These are phyloP conservation scores for Andrena hattorfiana DNA, from an alignment of 2,888 invertebrate species.

Conservation along the genomic window DNA sequence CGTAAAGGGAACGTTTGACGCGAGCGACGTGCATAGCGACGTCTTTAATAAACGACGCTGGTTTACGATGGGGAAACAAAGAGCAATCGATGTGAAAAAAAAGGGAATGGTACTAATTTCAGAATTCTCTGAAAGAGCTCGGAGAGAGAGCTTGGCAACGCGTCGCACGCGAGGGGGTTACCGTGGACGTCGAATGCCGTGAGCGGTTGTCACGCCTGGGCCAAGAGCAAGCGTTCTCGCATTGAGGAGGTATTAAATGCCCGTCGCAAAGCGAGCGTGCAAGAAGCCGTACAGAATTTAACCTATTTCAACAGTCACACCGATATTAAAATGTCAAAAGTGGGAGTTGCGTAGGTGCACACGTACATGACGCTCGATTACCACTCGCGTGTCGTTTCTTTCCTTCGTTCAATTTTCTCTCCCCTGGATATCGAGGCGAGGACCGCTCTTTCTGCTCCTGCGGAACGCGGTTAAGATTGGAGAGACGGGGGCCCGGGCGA, in stretches of 20 bases:
- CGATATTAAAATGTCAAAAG: slow-evolving; percentile 76
- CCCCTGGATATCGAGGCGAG: not conserved
- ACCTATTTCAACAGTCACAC: slow-evolving; percentile 58
- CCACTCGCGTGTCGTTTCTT: slow-evolving; percentile 37
- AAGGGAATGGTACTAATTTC: slow-evolving; percentile 18
- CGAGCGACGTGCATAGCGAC: slow-evolving; percentile 16
- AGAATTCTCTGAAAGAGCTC: slow-evolving; percentile 11
- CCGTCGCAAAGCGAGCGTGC: slow-evolving; percentile 31
- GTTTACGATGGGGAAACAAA: not conserved
- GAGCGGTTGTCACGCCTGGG: not conserved
- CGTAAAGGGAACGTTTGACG: slow-evolving; percentile 43
- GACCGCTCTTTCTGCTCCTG: not conserved
- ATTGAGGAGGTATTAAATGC: not conserved
- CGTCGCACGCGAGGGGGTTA: slow-evolving; percentile 2
- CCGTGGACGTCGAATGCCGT: slow-evolving; percentile 18
- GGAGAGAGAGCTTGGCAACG: not conserved
- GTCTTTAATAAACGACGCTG: slow-evolving; percentile 20
- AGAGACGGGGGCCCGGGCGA: not conserved
- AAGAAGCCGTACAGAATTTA: slow-evolving; percentile 55
- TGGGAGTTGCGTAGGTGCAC: slow-evolving; percentile 70
- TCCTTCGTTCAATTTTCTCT: slow-evolving; percentile 16
- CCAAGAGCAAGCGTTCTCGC: not conserved
- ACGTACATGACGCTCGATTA: slow-evolving; percentile 55
- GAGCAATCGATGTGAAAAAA: not conserved
- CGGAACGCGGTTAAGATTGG: slow-evolving; percentile 27